Evolutionary conservation across 2,888 invertebrate species (phyloP).

Genomic region (Mayetiola destructor): DNA sequence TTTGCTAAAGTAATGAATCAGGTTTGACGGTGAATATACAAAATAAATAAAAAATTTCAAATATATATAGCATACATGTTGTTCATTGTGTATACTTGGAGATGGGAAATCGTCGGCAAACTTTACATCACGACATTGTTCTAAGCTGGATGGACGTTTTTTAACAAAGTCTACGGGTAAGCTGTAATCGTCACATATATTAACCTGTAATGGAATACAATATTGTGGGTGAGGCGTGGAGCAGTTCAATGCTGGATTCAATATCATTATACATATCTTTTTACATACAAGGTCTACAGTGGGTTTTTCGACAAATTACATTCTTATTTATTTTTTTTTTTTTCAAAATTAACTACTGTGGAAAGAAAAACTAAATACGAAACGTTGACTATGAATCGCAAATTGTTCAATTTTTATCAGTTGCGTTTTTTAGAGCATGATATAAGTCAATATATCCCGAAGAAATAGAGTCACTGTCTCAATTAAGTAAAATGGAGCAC

Average conservation of each 20-base stretch:
- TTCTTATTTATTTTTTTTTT: neutral
- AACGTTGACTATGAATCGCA: too few relatives aligned
- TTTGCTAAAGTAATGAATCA: neutral
- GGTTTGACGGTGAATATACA: neutral
- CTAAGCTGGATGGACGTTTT: slow-evolving; percentile 49
- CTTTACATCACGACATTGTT: slow-evolving; percentile 47
- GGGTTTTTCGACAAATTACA: too few relatives aligned
- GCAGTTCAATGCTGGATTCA: neutral
- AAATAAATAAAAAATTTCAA: neutral
- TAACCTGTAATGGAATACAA: slow-evolving; percentile 45
- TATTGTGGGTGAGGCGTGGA: neutral
- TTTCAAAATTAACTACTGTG: neutral
- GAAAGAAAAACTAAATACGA: neutral
- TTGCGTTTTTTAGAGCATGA: too few relatives aligned
- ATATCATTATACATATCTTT: neutral
- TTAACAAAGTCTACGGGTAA: slow-evolving; percentile 72
- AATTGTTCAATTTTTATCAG: too few relatives aligned
- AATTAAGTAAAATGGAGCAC: too few relatives aligned
- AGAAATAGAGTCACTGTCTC: too few relatives aligned
- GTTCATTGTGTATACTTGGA: slow-evolving; percentile 20
- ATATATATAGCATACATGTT: slow-evolving; percentile 7
- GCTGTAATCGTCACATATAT: slow-evolving; percentile 76
- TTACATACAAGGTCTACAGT: too few relatives aligned
- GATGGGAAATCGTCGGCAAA: slow-evolving; percentile 33
- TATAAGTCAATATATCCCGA: too few relatives aligned